phyloP scores from a whole-genome alignment of 2,888 invertebrate genomes.

The Alviniconcha strummeri region DNA sequence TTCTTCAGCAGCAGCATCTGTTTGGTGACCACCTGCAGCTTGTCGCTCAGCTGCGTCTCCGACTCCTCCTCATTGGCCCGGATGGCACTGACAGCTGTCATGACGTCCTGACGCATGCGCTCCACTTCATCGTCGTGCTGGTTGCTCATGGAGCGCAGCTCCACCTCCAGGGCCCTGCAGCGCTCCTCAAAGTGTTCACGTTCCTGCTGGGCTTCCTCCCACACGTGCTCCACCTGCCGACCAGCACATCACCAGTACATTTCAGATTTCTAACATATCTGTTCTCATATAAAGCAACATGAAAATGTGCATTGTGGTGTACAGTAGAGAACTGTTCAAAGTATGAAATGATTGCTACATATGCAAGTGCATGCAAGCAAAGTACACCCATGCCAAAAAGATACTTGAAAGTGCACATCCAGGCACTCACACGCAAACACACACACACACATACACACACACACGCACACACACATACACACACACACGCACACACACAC shows the following conservation, averaged over 20 bases:
- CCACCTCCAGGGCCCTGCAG: constrained; percentile 52
- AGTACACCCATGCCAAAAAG: too few species aligned
- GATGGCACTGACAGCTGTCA: constrained; percentile 73
- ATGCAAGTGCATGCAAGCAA: too few species aligned
- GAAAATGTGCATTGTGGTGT: not conserved
- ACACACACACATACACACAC: too few species aligned
- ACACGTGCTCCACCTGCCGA: constrained; percentile 53
- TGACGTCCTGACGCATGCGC: constrained; percentile 70
- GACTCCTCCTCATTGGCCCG: constrained; percentile 63
- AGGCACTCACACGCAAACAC: too few species aligned
- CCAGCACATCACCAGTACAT: not conserved
- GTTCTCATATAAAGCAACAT: not conserved
- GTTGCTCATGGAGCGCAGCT: constrained; percentile 67
- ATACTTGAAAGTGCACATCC: too few species aligned
- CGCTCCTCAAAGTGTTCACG: constrained; percentile 61
- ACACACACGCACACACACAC: too few species aligned
- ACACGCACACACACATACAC: too few species aligned
- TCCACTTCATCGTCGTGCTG: constrained; percentile 72
- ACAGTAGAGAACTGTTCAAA: not conserved
- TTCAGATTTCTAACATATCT: too few species aligned
- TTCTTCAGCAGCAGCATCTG: constrained; percentile 59
- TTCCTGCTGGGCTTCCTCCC: constrained; percentile 59
- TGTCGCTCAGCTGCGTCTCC: constrained; percentile 54
- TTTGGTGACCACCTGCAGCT: constrained; percentile 54
- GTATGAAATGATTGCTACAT: too few species aligned